Conservation (phyloP, 1,140 invertebrate species). For the Drosophila kikkawai region DNA sequence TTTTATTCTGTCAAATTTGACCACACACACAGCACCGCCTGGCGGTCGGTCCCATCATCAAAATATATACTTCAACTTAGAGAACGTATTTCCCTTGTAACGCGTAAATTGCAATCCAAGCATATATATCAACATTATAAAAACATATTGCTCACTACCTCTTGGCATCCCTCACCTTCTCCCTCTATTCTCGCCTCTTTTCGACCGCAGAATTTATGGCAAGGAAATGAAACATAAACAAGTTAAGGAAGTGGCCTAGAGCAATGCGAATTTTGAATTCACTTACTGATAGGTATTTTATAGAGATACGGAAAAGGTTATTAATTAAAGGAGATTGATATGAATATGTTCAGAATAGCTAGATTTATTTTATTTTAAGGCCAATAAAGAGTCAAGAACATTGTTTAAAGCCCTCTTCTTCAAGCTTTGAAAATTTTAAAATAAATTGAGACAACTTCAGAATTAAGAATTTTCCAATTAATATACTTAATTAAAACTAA, state of each 20-base stretch:
- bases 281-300: conserved; percentile 9
- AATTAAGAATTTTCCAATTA: not conserved
- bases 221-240: conserved; percentile 70
- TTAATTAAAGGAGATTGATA: not conserved
- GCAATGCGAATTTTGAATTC: conserved; percentile 32
- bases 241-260: conserved; percentile 5
- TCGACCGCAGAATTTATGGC: conserved; percentile 68
- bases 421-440: not conserved
- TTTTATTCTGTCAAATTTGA: conserved; percentile 35
- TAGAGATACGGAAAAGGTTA: not conserved
- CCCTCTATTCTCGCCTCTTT: conserved; percentile 11
- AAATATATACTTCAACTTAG: conserved; percentile 1
- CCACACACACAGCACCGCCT: conserved; percentile 38
- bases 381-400: too few relatives aligned
- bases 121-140: conserved; percentile 64
- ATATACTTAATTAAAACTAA: too few relatives aligned
- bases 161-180: not conserved
- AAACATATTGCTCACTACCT: conserved; percentile 38
- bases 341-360: not conserved
- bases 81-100: conserved; percentile 40
- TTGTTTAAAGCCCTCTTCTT: too few relatives aligned
- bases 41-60: not conserved
- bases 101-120: conserved; percentile 43
- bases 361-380: too few relatives aligned
- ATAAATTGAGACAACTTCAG: too few relatives aligned